Conservation (phyloP, 2,113 vertebrate genomes). For the Porphyrio hochstetteri region DNA sequence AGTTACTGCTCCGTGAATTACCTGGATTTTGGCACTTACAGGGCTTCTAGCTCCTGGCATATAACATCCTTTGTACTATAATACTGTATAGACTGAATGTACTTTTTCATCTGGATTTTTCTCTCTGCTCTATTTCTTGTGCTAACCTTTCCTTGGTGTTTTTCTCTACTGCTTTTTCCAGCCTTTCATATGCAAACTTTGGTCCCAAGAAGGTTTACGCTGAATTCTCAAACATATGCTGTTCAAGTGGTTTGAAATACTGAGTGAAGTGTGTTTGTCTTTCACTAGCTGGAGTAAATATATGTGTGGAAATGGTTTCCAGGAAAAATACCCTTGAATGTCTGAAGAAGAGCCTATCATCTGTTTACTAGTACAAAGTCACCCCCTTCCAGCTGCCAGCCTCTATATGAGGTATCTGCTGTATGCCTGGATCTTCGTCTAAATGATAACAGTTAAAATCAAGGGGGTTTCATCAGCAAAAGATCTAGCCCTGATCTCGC, state of each 20-base stretch:
- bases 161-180: slow-evolving; percentile 34
- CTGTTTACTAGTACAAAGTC: not conserved
- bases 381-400: not conserved
- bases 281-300: not conserved
- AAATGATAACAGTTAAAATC: not conserved
- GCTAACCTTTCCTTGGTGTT: slow-evolving; percentile 26
- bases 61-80: not conserved
- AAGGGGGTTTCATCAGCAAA: not conserved
- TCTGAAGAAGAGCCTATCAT: not conserved
- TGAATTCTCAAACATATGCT: not conserved
- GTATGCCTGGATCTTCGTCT: not conserved
- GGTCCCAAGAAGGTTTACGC: not conserved
- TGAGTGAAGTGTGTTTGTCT: slow-evolving; percentile 10
- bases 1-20: not conserved
- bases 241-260: not conserved
- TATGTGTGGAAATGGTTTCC: not conserved
- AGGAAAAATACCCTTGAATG: not conserved
- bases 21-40: slow-evolving; percentile 8
- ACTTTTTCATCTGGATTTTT: slow-evolving; percentile 38
- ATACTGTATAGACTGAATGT: not conserved
- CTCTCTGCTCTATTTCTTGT: slow-evolving; percentile 45
- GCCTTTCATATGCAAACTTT: slow-evolving; percentile 1
- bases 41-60: not conserved
- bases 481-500: not conserved
- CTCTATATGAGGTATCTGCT: not conserved